Evolutionary conservation across 2,797 vertebrate genomes (phyloP).

Genomic region (Manis pentadactyla): DNA sequence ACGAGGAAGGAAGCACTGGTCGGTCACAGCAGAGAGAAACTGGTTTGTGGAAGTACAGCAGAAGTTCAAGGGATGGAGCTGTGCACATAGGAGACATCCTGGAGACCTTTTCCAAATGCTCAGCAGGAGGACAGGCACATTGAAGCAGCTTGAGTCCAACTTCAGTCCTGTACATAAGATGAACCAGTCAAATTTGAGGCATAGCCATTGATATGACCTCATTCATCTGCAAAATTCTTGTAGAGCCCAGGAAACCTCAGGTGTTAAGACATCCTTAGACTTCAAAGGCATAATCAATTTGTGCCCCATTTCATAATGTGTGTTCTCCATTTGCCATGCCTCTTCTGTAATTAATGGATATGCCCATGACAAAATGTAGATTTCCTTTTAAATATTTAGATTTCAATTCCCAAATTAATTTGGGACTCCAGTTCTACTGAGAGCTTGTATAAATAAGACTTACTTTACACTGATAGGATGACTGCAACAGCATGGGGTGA

Average conservation of each 20-base stretch:
- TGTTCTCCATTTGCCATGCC: not conserved
- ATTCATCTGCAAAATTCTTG: not conserved
- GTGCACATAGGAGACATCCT: not conserved
- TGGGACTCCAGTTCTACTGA: constrained; percentile 30
- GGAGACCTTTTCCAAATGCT: not conserved
- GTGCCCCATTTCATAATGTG: not conserved
- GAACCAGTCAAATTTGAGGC: not conserved
- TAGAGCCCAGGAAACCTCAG: not conserved
- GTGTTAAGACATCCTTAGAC: not conserved
- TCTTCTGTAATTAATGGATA: not conserved
- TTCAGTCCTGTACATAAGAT: not conserved
- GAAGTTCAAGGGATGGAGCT: not conserved
- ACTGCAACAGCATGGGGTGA: not conserved
- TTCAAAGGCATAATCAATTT: not conserved
- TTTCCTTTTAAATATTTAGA: constrained; percentile 41
- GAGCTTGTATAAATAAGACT: not conserved
- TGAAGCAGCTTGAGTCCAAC: not conserved
- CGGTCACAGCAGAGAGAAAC: not conserved
- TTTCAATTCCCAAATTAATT: constrained; percentile 17
- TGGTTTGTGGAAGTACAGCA: not conserved
- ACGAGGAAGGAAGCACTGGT: not conserved
- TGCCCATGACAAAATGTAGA: not conserved
- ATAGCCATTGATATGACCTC: not conserved
- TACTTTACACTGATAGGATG: not conserved
- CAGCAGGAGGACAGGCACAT: not conserved